Conservation (phyloP, 2,797 vertebrate genomes). For the Mionectes olivaceus region DNA sequence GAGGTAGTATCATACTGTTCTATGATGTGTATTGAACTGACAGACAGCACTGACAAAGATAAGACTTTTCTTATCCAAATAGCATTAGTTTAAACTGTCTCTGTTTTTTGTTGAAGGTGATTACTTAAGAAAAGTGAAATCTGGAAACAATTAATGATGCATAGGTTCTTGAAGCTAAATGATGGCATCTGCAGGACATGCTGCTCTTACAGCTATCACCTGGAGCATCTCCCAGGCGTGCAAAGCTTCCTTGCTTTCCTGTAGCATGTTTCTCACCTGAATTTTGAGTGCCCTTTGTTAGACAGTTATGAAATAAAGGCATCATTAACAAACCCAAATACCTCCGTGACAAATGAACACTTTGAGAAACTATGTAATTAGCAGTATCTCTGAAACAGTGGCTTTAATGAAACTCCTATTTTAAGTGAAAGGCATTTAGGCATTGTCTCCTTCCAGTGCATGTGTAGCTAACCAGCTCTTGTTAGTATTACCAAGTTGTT, state of each 20-base stretch:
- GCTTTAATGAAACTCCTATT: slow-evolving; percentile 1
- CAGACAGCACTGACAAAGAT: not conserved
- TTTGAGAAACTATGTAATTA: not conserved
- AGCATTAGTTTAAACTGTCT: not conserved
- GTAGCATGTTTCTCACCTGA: not conserved
- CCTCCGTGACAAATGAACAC: not conserved
- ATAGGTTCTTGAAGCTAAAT: not conserved
- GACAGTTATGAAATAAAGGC: not conserved
- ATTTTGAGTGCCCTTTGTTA: not conserved
- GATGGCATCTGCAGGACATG: not conserved
- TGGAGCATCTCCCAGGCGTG: not conserved
- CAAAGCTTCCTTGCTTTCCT: not conserved
- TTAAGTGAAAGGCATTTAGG: slow-evolving; percentile 31
- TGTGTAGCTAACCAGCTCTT: not conserved
- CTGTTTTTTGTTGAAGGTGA: not conserved
- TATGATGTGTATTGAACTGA: not conserved
- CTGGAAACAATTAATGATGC: not conserved
- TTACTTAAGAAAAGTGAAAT: not conserved
- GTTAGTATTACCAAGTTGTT: not conserved
- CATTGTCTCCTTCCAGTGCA: not conserved
- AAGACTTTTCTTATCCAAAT: not conserved
- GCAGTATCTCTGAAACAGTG: not conserved
- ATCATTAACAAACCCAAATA: slow-evolving; percentile 1
- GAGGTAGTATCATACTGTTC: not conserved
- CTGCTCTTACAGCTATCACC: not conserved